Base-by-base conservation (phyloP, 2,797 vertebrate genomes). In the Peromyscus nudipes region DNA sequence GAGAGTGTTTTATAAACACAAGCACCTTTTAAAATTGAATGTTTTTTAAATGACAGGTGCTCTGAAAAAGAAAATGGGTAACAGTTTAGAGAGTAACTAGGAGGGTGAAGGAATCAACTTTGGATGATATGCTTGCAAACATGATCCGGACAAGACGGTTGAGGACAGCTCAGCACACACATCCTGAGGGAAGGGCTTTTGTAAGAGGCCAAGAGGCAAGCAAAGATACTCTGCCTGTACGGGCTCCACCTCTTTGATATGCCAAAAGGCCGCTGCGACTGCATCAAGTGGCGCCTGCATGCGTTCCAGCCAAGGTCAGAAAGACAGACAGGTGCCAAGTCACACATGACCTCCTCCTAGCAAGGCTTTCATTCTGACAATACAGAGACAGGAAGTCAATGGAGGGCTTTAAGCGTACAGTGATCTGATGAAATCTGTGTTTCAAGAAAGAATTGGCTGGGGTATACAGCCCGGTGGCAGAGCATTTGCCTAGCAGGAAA, bases 251-350 rank as follows among this genome's bases (percentile, higher is more conserved):
- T 95, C 90, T 31, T 49, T 13, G 14, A 46, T 79, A 83, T 88
- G 60, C 52, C 40, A 46, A 92, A 90, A 96, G 46, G 71, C 84
- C 19, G 2, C 76, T 17, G n/a, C 19, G 57, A 73, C 84, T 21
- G 2, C 37, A 84, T 27, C 34, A 71, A 88, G 79, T 19, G 5
- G 67, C 0, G 17, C 23, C 34, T 46, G 80, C 57, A 37, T 52
- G 17, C 81, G 40, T 67, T 76, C 75, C 84, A 77, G 79, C 77
- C 23, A 49, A 94, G 86, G 49, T 96, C 85, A 88, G 76, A 84
- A 29, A 67, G 60, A 46, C 55, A 94, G 91, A 83, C 71, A 85
- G 60, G 62, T 55, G 71, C 77, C 83, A 64, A 94, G 95, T 73
- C 88, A 90, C 57, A 87, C 8, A 40, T 7, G 92, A 91, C 94